Conservation (phyloP, 2,113 vertebrate species). For the Nesoenas mayeri region DNA sequence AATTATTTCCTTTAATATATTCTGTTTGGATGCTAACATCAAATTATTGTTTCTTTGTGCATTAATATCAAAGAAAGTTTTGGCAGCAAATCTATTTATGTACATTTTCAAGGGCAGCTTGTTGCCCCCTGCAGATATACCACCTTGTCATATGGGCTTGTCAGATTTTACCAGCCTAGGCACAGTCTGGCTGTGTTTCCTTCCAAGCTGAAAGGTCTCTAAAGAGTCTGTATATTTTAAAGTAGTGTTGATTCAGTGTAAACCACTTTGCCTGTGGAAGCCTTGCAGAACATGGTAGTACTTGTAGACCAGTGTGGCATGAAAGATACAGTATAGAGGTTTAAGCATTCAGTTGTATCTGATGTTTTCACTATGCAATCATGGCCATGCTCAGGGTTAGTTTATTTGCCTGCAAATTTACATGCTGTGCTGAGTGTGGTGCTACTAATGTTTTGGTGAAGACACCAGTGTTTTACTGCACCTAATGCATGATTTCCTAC, state of each 20-base stretch:
- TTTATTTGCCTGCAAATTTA: background rate
- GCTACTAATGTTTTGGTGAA: background rate
- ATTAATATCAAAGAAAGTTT: conserved; percentile 40
- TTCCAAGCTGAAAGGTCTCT: background rate
- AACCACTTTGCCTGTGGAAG: background rate
- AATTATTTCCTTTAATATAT: conserved; percentile 27
- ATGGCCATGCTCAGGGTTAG: background rate
- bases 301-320: background rate
- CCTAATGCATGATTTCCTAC: background rate
- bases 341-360: background rate
- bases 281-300: background rate
- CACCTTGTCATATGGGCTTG: background rate
- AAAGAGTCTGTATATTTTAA: background rate
- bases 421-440: background rate
- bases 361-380: background rate
- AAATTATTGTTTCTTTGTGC: conserved; percentile 21
- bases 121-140: background rate
- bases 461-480: background rate
- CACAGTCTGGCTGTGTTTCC: background rate
- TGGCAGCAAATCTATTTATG: background rate
- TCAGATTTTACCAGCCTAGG: conserved; percentile 5
- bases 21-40: conserved; percentile 10
- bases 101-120: conserved; percentile 4
- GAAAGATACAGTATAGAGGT: background rate
- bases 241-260: background rate